A percentile compares a stretch with the other conserved stretches of the same genome.
Conservation (phyloP, 1,140 invertebrate species). For the Drosophila azteca region DNA sequence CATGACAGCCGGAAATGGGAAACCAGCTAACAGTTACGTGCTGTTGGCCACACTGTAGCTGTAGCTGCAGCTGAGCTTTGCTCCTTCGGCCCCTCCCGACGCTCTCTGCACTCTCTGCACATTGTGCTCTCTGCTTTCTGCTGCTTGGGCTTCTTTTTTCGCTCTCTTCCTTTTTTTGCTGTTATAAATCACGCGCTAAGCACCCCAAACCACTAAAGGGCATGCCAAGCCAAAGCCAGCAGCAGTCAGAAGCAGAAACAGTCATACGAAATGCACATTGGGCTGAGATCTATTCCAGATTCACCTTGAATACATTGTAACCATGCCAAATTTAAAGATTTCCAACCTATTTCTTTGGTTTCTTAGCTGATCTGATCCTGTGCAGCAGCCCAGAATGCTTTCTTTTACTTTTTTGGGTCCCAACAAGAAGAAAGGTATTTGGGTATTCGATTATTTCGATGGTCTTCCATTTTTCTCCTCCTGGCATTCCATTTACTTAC, state of each 20-base stretch:
- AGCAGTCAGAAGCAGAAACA: slow-evolving; percentile 42
- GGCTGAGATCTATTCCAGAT: slow-evolving; percentile 3
- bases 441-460: not conserved
- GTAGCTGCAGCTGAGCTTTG: slow-evolving; percentile 28
- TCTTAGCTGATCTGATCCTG: too few relatives aligned
- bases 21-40: slow-evolving; percentile 76
- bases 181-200: slow-evolving; percentile 80
- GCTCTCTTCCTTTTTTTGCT: slow-evolving; percentile 31
- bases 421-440: not conserved
- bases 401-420: too few relatives aligned
- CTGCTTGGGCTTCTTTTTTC: slow-evolving; percentile 34
- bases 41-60: slow-evolving; percentile 68
- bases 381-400: too few relatives aligned
- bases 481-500: too few relatives aligned
- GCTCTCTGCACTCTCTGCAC: not conserved
- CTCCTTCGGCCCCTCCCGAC: not conserved
- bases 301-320: too few relatives aligned
- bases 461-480: too few relatives aligned
- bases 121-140: slow-evolving; percentile 16
- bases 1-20: slow-evolving; percentile 79
- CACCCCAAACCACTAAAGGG: slow-evolving; percentile 58
- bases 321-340: not conserved
- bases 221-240: slow-evolving; percentile 36
- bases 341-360: too few relatives aligned
- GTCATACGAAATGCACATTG: slow-evolving; percentile 55